These are phyloP conservation scores for Etheostoma cragini DNA, from an alignment of 2,113 vertebrate species.

Conservation along the genomic window DNA sequence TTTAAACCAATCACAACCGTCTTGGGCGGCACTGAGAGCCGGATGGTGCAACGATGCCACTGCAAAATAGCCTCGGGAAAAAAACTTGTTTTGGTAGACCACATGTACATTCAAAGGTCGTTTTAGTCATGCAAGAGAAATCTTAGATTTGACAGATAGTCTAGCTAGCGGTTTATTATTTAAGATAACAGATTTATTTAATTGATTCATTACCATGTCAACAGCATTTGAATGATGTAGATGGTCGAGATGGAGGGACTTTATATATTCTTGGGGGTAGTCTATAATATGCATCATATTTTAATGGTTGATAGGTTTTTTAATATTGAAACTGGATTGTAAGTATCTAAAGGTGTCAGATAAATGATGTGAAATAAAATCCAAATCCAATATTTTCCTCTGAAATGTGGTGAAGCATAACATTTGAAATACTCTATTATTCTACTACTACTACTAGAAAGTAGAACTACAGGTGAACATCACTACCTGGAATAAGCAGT, in stretches of 20 bases:
- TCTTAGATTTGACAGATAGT: too few relatives aligned
- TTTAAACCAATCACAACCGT: too few relatives aligned
- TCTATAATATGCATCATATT: not conserved
- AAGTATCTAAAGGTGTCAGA: not conserved
- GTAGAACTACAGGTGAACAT: not conserved
- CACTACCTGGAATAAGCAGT: not conserved
- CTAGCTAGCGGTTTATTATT: too few relatives aligned
- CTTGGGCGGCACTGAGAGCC: too few relatives aligned
- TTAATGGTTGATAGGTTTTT: not conserved
- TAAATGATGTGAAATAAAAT: not conserved
- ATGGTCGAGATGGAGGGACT: not conserved
- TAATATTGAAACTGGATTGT: not conserved
- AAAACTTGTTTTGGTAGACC: too few relatives aligned
- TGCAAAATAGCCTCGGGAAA: too few relatives aligned
- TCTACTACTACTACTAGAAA: not conserved
- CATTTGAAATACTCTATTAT: not conserved
- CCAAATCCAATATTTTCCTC: not conserved
- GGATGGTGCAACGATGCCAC: too few relatives aligned
- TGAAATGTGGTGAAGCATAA: not conserved
- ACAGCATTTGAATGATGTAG: not conserved
- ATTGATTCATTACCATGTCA: not conserved
- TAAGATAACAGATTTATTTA: not conserved
- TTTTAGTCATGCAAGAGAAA: too few relatives aligned
- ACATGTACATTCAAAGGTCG: too few relatives aligned
- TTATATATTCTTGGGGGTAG: not conserved